Percentiles rank a stretch among this genome's conserved stretches.
Conservation (phyloP, 2,113 vertebrate genomes). For the Chaenogobius annularis region DNA sequence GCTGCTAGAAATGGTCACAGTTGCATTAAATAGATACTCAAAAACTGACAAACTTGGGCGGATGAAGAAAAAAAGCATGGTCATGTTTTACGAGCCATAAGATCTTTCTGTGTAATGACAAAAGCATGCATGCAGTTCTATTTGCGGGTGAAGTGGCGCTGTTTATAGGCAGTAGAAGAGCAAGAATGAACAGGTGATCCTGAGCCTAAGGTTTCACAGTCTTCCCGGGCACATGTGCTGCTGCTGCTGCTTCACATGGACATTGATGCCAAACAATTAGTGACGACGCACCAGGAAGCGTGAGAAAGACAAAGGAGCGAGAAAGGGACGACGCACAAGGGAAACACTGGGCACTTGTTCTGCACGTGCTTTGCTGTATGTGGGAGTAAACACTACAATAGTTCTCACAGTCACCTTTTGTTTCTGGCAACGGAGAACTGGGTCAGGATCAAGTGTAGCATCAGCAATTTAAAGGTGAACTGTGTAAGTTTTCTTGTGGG, state of each 20-base stretch:
- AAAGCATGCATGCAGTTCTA: not conserved
- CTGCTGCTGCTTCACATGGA: constrained; percentile 18
- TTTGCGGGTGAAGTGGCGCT: not conserved
- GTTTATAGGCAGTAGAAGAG: not conserved
- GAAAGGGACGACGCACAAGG: constrained; percentile 23
- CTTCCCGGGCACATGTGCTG: not conserved
- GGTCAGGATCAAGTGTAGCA: constrained; percentile 16
- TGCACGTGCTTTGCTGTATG: constrained; percentile 38
- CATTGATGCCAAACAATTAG: constrained; percentile 27
- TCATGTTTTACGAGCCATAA: too few relatives aligned
- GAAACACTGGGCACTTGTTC: constrained; percentile 60
- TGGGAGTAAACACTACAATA: constrained; percentile 22
- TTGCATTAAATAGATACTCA: too few relatives aligned
- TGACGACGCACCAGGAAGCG: constrained; percentile 17
- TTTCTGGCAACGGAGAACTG: constrained; percentile 24
- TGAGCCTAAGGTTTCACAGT: not conserved
- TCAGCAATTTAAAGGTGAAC: not conserved
- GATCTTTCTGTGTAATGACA: not conserved
- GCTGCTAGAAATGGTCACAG: not conserved
- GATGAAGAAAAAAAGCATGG: too few relatives aligned
- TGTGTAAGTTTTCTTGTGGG: not conserved
- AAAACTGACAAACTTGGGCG: too few relatives aligned
- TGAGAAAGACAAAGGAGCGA: constrained; percentile 26
- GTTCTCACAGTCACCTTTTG: constrained; percentile 53
- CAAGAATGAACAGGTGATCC: not conserved